These are phyloP conservation scores for Stictonetta naevosa DNA, from an alignment of 2,113 vertebrate species.

Conservation along the genomic window DNA sequence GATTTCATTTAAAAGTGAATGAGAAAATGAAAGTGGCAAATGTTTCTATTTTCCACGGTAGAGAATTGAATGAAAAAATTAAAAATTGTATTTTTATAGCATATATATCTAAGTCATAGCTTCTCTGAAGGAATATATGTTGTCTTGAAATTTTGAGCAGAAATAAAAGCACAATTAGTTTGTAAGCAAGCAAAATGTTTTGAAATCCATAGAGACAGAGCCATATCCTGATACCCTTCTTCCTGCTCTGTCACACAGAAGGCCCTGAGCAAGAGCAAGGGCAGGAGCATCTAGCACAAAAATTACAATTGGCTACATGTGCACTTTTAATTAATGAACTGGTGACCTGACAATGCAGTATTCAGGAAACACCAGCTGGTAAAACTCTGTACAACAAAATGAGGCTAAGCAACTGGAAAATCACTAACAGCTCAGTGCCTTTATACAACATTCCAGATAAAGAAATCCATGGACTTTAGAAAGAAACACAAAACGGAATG, in stretches of 20 bases:
- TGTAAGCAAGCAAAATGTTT: background rate
- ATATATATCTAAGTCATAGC: background rate
- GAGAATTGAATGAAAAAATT: background rate
- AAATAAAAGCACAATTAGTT: background rate
- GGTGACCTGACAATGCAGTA: constrained; percentile 18
- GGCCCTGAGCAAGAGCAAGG: background rate
- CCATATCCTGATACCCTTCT: background rate
- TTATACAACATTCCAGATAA: background rate
- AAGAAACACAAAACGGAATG: background rate
- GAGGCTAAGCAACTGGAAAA: constrained; percentile 48
- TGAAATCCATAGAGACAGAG: constrained; percentile 7
- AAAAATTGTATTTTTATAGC: background rate
- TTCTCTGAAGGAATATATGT: background rate
- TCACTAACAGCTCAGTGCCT: background rate
- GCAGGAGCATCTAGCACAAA: constrained; percentile 12
- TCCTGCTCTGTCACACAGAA: background rate
- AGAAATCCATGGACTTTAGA: background rate
- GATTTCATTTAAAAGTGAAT: background rate
- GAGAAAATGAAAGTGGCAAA: background rate
- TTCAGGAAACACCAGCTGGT: constrained; percentile 45
- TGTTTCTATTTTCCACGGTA: background rate
- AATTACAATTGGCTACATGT: constrained; percentile 39
- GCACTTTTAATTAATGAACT: constrained; percentile 52
- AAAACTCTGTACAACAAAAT: constrained; percentile 25
- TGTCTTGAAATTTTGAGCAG: background rate